Evolutionary conservation across 2,888 invertebrate genomes (phyloP), one percentile per base, ranked within the genome.

Genomic region (Melieria picta): DNA sequence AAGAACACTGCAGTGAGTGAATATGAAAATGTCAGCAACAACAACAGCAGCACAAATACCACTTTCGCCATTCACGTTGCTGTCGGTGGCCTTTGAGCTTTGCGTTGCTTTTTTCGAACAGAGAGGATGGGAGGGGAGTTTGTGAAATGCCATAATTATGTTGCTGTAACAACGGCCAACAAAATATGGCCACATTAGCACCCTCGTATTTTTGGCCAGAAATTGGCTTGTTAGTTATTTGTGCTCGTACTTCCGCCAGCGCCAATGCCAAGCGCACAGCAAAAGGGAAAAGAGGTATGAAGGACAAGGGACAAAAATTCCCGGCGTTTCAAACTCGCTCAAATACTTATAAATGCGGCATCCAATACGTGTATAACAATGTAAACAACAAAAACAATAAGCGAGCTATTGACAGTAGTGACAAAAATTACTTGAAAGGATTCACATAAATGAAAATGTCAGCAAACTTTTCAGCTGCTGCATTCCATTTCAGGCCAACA

Each of bases 131-230:
- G 16, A 3, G 65, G 16, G 7, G 43, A 7, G 55, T 55, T 43
- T 47, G 52, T 50, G 10, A 73, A 71, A 46, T 62, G 43, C 55
- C 47, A 46, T 69, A 62, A 69, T 74, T 82, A 82, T 80, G 79
- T 81, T 81, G 81, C 70, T 65, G 72, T 72, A 68, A 64, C 74
- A 77, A 77, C 76, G 50, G 76, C 79, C 80, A 79, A 81, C 79
- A 79, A 82, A 81, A 82, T 82, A 82, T 83, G 83, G 82, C 82
- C 83, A 83, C 81, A 82, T 82, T 82, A 80, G 81, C 80, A 83
- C 82, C 83, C 82, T 80, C 79, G 80, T 79, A 80, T 80, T 80
- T 80, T 79, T 81, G 82, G 82, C 80, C 82, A 82, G 79, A 82
- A 80, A 81, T 81, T 83, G 82, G 82, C 81, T 82, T 81, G 79